Base-by-base conservation (phyloP, 1,140 invertebrate species). In the Lerema accius region DNA sequence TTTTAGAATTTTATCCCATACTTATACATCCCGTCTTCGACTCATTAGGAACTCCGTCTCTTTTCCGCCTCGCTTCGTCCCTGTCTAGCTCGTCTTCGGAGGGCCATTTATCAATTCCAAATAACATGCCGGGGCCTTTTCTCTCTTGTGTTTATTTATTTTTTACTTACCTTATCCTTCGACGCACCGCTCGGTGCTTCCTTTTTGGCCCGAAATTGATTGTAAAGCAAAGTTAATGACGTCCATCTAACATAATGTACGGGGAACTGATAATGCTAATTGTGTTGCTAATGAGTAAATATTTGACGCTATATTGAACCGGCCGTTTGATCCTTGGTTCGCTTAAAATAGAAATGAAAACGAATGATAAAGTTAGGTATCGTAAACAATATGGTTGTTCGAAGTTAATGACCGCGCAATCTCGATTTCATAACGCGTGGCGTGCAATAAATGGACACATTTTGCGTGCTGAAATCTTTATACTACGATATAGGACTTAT, bases 21-120 rank as follows among this genome's bases (percentile, higher is more conserved):
- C 69, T 77, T 77, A 76, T 73, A 64, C 70, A 69, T 74, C 77
- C 66, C 63, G 70, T 67, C 60, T 71, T 72, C 71, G 67, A 80
- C 77, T 87, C 84, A 89, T 87, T 88, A 86, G 84, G 80, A 69
- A 56, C 53, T 74, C 74, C 63, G 55, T 90, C 86, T 68, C 76
- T 48, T 58, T 84, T 71, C 72, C 42, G 55, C 65, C 73, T 82
- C 80, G 84, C 80, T 85, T 55, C 68, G 63, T 85, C 82, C 73
- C 69, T 67, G 58, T 87, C 82, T 16, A 69, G 64, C 80, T 67
- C 83, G 74, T 80, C 82, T 87, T 73, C 69, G 84, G 80, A 83
- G 78, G 82, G 78, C 84, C 80, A 90, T 90, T 90, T 90, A 90
- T 90, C 87, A 87, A 90, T 84, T 82, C 87, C 82, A 86, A 90